phyloP scores from a whole-genome alignment of 2,888 invertebrate species.

The Xylocampa areola region DNA sequence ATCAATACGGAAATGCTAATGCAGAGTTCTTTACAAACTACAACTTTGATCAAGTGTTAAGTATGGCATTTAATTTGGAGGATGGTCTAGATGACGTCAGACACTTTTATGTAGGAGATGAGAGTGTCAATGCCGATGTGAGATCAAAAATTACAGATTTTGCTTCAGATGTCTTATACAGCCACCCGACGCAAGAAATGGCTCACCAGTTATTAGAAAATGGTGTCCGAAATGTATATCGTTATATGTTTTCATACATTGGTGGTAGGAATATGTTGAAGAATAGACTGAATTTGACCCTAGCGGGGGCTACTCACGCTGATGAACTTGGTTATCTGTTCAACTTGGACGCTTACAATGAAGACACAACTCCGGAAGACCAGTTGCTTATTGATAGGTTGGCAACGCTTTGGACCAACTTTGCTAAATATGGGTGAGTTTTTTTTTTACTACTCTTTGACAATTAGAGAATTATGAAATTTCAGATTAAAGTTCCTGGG shows the following conservation, averaged over 20 bases:
- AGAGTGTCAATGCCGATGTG: conserved; percentile 10
- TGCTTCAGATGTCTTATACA: conserved; percentile 23
- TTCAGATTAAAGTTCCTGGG: no score
- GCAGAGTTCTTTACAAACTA: conserved; percentile 12
- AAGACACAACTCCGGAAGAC: conserved; percentile 32
- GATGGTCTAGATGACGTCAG: conserved; percentile 12
- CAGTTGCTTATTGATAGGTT: conserved; percentile 42
- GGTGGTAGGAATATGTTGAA: conserved; percentile 25
- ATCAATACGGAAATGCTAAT: background rate
- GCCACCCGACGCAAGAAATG: conserved; percentile 37
- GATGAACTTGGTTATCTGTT: conserved; percentile 53
- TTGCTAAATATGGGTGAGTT: conserved; percentile 38
- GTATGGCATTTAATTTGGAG: conserved; percentile 15
- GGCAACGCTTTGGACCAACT: conserved; percentile 56
- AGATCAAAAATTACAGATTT: conserved; percentile 21
- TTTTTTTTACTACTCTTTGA: background rate
- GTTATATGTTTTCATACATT: conserved; percentile 41
- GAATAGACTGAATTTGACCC: background rate
- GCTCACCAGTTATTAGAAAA: conserved; percentile 27
- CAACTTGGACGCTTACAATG: conserved; percentile 7
- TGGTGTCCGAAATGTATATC: conserved; percentile 24
- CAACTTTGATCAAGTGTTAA: conserved; percentile 11
- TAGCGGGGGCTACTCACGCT: conserved; percentile 40
- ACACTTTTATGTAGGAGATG: conserved; percentile 44
- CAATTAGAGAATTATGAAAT: no score